phyloP scores from a whole-genome alignment of 2,113 vertebrate species.

The Cyphomyrus plagiostoma region DNA sequence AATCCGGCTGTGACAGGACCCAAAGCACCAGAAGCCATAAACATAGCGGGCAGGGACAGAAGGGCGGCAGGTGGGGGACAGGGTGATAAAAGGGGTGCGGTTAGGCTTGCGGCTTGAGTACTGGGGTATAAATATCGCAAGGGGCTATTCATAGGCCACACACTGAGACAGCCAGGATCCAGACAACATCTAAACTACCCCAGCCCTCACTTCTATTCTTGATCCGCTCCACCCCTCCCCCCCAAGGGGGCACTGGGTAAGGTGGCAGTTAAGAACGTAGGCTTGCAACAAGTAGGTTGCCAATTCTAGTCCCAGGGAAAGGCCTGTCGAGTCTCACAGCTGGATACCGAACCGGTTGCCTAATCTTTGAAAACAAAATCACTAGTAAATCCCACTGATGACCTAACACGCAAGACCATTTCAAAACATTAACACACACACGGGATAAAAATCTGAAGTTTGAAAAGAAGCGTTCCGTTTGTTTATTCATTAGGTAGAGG shows the following conservation, averaged over 20 bases:
- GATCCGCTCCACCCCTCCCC: neutral
- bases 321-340: neutral
- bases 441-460: neutral
- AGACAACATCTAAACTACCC: conserved; percentile 42
- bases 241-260: neutral
- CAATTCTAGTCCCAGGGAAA: neutral
- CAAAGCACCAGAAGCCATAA: neutral
- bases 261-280: neutral
- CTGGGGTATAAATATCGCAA: conserved; percentile 43
- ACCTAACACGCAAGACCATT: neutral
- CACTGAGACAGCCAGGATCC: conserved; percentile 33
- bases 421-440: neutral
- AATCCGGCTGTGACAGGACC: neutral
- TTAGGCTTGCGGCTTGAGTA: conserved; percentile 37
- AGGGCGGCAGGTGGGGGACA: conserved; percentile 13
- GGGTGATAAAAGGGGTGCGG: conserved; percentile 30
- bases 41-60: neutral
- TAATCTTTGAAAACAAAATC: neutral
- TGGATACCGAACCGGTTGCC: neutral
- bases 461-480: neutral
- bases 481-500: neutral
- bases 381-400: neutral
- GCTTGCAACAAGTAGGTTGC: neutral
- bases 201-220: neutral
- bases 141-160: neutral